phyloP scores from a whole-genome alignment of 2,888 invertebrate genomes.

The Nycteola revayana region DNA sequence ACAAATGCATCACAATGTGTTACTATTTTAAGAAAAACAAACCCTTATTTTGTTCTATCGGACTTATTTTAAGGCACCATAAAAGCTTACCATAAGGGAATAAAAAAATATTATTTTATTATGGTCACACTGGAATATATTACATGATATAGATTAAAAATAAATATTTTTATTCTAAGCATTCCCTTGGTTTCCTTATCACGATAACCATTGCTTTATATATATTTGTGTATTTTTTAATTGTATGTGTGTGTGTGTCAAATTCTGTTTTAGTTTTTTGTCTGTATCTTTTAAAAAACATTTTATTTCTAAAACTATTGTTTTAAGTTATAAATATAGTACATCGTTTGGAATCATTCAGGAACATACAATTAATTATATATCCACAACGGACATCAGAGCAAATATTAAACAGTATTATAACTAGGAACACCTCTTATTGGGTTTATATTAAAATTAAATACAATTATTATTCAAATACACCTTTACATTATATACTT shows the following conservation, averaged over 20 bases:
- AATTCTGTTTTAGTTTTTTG: background rate
- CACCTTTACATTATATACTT: slow-evolving; percentile 21
- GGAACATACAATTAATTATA: background rate
- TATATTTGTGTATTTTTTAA: background rate
- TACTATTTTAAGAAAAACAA: slow-evolving; percentile 11
- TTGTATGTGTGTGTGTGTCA: background rate
- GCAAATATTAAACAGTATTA: slow-evolving; percentile 20
- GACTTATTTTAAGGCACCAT: slow-evolving; percentile 18
- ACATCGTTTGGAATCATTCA: no score
- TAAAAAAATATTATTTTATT: slow-evolving; percentile 7
- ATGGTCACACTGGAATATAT: slow-evolving; percentile 20
- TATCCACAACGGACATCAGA: slow-evolving; percentile 14
- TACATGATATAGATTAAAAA: slow-evolving; percentile 4
- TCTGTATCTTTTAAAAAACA: background rate
- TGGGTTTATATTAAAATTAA: slow-evolving; percentile 11
- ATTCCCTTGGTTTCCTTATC: background rate
- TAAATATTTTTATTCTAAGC: background rate
- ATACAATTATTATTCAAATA: slow-evolving; percentile 18
- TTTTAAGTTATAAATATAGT: no score
- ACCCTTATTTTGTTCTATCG: slow-evolving; percentile 27
- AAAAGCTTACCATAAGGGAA: slow-evolving; percentile 3
- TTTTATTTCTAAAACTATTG: background rate
- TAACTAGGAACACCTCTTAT: slow-evolving; percentile 23
- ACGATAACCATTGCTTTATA: background rate
- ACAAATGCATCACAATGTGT: slow-evolving; percentile 24